A percentile compares a stretch with the other conserved stretches of the same genome.
These are phyloP conservation scores for Aleiodes sp. DNA, from an alignment of 1,140 invertebrate genomes.

Conservation along the genomic window DNA sequence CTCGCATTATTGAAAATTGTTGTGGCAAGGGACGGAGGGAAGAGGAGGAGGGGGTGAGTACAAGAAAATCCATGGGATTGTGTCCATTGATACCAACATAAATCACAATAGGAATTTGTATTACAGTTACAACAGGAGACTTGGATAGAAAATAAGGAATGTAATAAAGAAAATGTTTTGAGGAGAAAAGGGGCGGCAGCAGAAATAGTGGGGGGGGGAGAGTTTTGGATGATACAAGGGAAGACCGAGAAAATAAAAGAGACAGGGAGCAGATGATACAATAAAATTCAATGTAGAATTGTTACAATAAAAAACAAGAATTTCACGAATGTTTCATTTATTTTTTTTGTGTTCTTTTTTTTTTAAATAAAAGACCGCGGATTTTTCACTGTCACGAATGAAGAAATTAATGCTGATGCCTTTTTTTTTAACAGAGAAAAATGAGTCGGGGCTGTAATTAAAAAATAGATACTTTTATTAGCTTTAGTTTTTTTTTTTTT, in stretches of 20 bases:
- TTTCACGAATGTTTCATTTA: slow-evolving; percentile 13
- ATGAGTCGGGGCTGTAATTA: slow-evolving; percentile 37
- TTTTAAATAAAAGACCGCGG: background rate
- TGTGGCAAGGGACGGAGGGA: background rate
- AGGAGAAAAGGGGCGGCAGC: slow-evolving; percentile 38
- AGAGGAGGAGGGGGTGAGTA: slow-evolving; percentile 4
- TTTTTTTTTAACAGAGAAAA: background rate
- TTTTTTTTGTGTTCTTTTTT: background rate
- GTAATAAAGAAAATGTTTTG: slow-evolving; percentile 68
- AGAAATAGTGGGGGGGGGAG: too few species aligned
- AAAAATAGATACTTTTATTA: slow-evolving; percentile 53
- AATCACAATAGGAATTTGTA: slow-evolving; percentile 69
- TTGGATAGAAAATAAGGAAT: slow-evolving; percentile 68
- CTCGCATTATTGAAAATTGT: too few species aligned
- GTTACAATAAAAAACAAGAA: slow-evolving; percentile 7
- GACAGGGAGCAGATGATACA: slow-evolving; percentile 1
- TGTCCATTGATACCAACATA: slow-evolving; percentile 66
- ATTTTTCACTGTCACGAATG: background rate
- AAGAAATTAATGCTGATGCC: background rate
- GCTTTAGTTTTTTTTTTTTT: slow-evolving; percentile 24
- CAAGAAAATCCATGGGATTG: slow-evolving; percentile 19
- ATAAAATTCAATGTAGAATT: slow-evolving; percentile 3
- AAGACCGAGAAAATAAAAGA: background rate
- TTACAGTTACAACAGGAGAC: slow-evolving; percentile 66
- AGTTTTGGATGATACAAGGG: slow-evolving; percentile 27